A percentile compares a stretch with the other conserved stretches of the same genome.
Evolutionary conservation across 2,888 invertebrate genomes (phyloP).

Genomic region (Tuta absoluta): DNA sequence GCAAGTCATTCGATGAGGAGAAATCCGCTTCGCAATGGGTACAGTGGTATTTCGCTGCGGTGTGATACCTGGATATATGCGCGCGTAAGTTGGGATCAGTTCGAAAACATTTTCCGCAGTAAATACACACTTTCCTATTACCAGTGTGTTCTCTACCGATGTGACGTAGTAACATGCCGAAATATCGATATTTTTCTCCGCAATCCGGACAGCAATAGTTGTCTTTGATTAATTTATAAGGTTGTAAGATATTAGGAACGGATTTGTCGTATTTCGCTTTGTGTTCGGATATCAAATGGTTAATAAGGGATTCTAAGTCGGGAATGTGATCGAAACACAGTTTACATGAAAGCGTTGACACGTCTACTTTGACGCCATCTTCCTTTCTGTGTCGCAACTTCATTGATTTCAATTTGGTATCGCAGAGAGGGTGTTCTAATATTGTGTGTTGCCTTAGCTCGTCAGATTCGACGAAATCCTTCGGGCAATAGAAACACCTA

Average conservation of each 20-base stretch:
- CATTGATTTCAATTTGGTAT: constrained; percentile 58
- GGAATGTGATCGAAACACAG: constrained; percentile 49
- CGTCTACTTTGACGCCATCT: constrained; percentile 64
- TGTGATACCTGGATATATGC: constrained; percentile 56
- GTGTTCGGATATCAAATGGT: constrained; percentile 55
- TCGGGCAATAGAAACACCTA: constrained; percentile 67
- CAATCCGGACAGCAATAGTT: constrained; percentile 62
- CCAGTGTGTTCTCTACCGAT: constrained; percentile 56
- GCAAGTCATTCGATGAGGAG: constrained; percentile 46
- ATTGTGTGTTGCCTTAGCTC: constrained; percentile 60
- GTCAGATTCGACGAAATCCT: constrained; percentile 59
- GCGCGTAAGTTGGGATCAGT: constrained; percentile 59
- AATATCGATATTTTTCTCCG: constrained; percentile 54
- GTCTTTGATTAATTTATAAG: constrained; percentile 56
- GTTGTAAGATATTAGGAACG: constrained; percentile 49
- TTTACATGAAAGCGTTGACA: constrained; percentile 56
- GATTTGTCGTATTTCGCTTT: constrained; percentile 49
- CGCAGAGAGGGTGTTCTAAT: constrained; percentile 59
- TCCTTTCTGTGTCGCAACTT: constrained; percentile 57
- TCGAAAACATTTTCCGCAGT: constrained; percentile 60
- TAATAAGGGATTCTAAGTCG: constrained; percentile 49
- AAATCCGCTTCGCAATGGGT: constrained; percentile 50
- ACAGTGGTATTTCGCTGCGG: constrained; percentile 50
- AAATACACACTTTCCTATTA: constrained; percentile 60
- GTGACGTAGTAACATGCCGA: constrained; percentile 57